phyloP scores from a whole-genome alignment of 2,888 invertebrate species.

The Heteromurus nitidus region DNA sequence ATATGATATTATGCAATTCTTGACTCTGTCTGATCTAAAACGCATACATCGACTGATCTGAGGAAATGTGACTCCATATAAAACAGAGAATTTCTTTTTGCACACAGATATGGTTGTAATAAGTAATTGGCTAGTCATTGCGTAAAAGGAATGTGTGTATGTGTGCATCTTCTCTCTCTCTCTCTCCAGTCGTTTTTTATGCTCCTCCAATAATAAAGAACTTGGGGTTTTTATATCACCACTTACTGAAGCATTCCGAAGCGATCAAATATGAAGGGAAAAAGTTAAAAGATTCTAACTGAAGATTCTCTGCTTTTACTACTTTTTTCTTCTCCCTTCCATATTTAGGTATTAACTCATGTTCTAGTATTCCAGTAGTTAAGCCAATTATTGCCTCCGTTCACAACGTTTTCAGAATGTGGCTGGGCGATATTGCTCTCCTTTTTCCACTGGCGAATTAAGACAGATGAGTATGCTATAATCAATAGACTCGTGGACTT shows the following conservation, averaged over 20 bases:
- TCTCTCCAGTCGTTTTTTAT: slow-evolving; percentile 40
- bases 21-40: not conserved
- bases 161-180: no score
- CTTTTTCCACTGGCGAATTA: not conserved
- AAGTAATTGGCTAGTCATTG: no score
- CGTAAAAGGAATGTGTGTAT: no score
- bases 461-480: slow-evolving; percentile 15
- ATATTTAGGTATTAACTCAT: slow-evolving; percentile 25
- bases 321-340: slow-evolving; percentile 16
- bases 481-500: no score
- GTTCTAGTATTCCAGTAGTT: slow-evolving; percentile 45
- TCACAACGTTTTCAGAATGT: not conserved
- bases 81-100: not conserved
- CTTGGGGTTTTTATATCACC: slow-evolving; percentile 41
- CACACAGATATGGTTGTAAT: no score
- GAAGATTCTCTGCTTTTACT: slow-evolving; percentile 39
- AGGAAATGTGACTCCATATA: not conserved
- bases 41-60: no score
- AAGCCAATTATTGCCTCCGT: slow-evolving; percentile 56
- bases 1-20: slow-evolving; percentile 39
- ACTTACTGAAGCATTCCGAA: slow-evolving; percentile 37
- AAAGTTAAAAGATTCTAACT: slow-evolving; percentile 11
- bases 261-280: slow-evolving; percentile 44
- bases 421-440: not conserved
- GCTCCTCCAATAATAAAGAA: slow-evolving; percentile 35